Percentiles rank a stretch among this genome's conserved stretches.
These are phyloP conservation scores for Hybos culiciformis DNA, from an alignment of 2,888 invertebrate genomes.

Conservation along the genomic window DNA sequence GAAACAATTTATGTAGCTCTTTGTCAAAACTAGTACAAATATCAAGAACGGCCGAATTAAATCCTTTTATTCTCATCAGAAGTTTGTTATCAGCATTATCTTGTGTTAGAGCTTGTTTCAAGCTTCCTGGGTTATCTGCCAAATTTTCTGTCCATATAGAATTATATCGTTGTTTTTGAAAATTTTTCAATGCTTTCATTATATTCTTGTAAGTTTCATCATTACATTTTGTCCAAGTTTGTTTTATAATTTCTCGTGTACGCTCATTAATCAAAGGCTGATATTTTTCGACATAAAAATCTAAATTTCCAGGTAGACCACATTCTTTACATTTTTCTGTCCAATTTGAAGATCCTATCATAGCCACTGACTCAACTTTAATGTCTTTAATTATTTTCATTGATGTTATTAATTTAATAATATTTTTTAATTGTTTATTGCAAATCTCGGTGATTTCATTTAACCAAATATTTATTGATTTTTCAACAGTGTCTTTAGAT, in stretches of 20 bases:
- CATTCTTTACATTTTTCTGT: conserved; percentile 45
- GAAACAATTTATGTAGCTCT: conserved; percentile 46
- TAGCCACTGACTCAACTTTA: conserved; percentile 51
- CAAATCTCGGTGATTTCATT: conserved; percentile 45
- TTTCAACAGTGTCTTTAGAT: conserved; percentile 28
- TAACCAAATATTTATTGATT: conserved; percentile 48
- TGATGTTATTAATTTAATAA: conserved; percentile 51
- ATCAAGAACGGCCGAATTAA: conserved; percentile 56
- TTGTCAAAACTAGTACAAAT: conserved; percentile 52
- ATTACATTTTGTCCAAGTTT: conserved; percentile 31
- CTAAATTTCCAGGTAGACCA: conserved; percentile 40
- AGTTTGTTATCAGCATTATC: conserved; percentile 32
- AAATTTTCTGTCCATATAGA: conserved; percentile 56
- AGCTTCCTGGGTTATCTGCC: conserved; percentile 39
- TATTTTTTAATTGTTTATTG: conserved; percentile 42
- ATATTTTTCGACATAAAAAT: conserved; percentile 61
- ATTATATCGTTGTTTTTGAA: conserved; percentile 9
- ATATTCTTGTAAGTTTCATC: conserved; percentile 35
- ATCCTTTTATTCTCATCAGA: conserved; percentile 68
- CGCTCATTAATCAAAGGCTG: conserved; percentile 58
- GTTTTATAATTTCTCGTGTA: conserved; percentile 45
- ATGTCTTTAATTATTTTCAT: conserved; percentile 59
- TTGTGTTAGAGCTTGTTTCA: conserved; percentile 32
- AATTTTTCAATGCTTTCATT: conserved; percentile 16
- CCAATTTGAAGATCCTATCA: conserved; percentile 51